Percentiles rank a stretch among this genome's conserved stretches.
These are phyloP conservation scores for Brachystomella parvula DNA, from an alignment of 1,140 invertebrate genomes.

Conservation along the genomic window DNA sequence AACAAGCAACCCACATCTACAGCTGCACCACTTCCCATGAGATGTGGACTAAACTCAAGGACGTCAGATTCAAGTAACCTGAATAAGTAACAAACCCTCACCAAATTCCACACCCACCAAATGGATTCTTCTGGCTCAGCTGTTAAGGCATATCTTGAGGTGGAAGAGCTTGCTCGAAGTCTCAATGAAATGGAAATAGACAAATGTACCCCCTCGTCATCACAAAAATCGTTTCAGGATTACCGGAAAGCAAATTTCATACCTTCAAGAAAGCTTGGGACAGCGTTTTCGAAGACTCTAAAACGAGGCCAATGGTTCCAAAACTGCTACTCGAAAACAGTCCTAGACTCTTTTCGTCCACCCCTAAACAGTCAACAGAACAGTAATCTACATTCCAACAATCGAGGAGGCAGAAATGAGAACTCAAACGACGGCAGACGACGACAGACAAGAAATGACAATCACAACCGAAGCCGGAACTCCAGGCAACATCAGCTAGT, in stretches of 20 bases:
- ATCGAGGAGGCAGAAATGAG: too few species aligned
- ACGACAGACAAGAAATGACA: not conserved
- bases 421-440: not conserved
- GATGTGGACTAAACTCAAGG: constrained; percentile 2
- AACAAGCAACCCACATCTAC: not conserved
- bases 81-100: constrained; percentile 13
- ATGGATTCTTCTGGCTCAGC: not conserved
- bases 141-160: not conserved
- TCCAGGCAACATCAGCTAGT: not conserved
- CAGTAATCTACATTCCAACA: too few species aligned
- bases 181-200: constrained; percentile 7
- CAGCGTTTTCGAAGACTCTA: not conserved
- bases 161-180: not conserved
- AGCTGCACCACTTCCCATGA: not conserved
- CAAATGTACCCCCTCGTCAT: not conserved
- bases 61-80: not conserved
- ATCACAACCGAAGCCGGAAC: not conserved
- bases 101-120: constrained; percentile 14
- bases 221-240: constrained; percentile 12
- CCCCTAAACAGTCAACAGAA: too few species aligned
- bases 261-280: constrained; percentile 18
- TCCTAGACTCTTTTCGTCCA: too few species aligned
- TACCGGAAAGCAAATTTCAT: constrained; percentile 13
- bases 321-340: too few species aligned
- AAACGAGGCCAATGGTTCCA: constrained; percentile 5